These are phyloP conservation scores for Myxocyprinus asiaticus DNA, from an alignment of 2,113 vertebrate species.

Conservation along the genomic window DNA sequence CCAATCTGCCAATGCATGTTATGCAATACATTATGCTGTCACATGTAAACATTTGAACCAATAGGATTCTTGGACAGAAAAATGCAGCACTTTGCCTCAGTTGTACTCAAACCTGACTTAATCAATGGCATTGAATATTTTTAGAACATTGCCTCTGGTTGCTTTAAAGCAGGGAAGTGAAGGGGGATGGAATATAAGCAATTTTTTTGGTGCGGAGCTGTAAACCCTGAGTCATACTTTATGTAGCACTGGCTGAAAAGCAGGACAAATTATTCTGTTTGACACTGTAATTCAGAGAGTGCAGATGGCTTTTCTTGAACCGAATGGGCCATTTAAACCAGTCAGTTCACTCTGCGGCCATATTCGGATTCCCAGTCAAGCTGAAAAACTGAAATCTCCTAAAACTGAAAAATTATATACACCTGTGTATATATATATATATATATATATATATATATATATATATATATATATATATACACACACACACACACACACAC, in stretches of 20 bases:
- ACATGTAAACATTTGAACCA: slow-evolving; percentile 3
- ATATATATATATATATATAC: too few relatives aligned
- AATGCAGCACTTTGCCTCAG: background rate
- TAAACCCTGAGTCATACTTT: background rate
- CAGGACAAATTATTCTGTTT: background rate
- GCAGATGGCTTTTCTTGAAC: too few relatives aligned
- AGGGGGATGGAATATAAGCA: background rate
- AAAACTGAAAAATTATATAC: too few relatives aligned
- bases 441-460: too few relatives aligned
- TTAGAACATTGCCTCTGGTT: background rate
- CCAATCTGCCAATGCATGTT: background rate
- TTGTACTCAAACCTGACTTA: background rate
- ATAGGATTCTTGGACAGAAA: background rate
- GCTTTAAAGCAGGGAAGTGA: slow-evolving; percentile 7
- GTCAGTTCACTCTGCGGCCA: too few relatives aligned
- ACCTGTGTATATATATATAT: too few relatives aligned
- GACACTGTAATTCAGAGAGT: background rate
- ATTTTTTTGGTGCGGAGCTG: too few relatives aligned
- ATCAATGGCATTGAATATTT: background rate
- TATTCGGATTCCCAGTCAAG: too few relatives aligned
- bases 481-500: too few relatives aligned
- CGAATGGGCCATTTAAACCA: too few relatives aligned
- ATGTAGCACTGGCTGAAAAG: background rate
- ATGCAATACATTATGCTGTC: slow-evolving; percentile 11
- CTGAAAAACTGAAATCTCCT: too few relatives aligned